These are phyloP conservation scores for Chloroceryle aenea DNA, from an alignment of 2,113 vertebrate species.

Conservation along the genomic window DNA sequence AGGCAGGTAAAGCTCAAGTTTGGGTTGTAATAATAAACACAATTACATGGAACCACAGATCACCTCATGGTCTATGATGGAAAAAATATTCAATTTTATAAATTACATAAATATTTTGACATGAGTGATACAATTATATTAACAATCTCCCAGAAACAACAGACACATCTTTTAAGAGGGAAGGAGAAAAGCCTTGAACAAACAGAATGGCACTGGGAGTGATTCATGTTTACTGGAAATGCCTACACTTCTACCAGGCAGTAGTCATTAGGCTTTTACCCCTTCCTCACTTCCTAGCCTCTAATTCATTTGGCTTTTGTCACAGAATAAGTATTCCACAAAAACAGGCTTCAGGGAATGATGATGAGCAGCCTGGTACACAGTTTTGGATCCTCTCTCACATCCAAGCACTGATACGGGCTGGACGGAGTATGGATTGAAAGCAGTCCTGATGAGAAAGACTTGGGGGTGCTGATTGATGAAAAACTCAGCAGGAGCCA, in stretches of 20 bases:
- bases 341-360: not conserved
- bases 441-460: no score
- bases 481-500: no score
- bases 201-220: not conserved
- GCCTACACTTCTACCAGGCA: not conserved
- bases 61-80: not conserved
- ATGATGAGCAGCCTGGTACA: not conserved
- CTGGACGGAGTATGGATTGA: no score
- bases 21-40: not conserved
- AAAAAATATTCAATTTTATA: not conserved
- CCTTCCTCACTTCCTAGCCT: not conserved
- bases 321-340: not conserved
- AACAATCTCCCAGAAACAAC: not conserved
- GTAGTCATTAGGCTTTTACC: not conserved
- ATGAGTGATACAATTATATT: not conserved
- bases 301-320: not conserved
- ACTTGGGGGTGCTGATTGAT: no score
- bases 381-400: not conserved
- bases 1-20: not conserved
- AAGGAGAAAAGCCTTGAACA: not conserved
- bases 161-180: not conserved
- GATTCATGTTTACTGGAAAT: not conserved
- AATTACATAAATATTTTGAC: not conserved
- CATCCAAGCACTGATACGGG: not conserved
- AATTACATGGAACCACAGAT: not conserved